Percentiles rank a stretch among this genome's conserved stretches.
These are phyloP conservation scores for Neoarius graeffei DNA, from an alignment of 2,113 vertebrate genomes.

Conservation along the genomic window DNA sequence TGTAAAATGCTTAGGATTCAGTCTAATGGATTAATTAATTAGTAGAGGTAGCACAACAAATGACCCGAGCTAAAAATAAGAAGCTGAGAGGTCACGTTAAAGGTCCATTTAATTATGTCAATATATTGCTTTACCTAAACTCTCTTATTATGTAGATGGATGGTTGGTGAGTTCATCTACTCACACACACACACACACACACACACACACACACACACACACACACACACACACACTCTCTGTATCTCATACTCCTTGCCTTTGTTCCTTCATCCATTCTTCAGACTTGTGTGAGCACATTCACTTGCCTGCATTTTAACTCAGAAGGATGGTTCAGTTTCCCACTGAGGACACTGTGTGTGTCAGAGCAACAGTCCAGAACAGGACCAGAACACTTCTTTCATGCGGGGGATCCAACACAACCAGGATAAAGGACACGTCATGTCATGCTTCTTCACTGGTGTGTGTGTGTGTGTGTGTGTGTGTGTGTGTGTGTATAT, in stretches of 20 bases:
- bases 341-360: neutral
- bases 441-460: too few species aligned
- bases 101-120: neutral
- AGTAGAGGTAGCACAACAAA: neutral
- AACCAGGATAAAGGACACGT: neutral
- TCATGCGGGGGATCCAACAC: neutral
- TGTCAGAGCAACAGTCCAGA: neutral
- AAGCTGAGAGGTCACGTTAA: neutral
- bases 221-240: neutral
- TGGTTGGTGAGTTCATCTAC: neutral
- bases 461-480: too few species aligned
- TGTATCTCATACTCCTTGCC: neutral
- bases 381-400: neutral
- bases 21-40: neutral
- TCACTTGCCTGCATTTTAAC: constrained; percentile 38
- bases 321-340: constrained; percentile 4
- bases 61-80: neutral
- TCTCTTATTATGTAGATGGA: neutral
- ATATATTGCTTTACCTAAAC: neutral
- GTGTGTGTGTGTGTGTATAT: too few species aligned
- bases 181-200: neutral
- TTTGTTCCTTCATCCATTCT: constrained; percentile 24
- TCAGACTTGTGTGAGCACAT: neutral
- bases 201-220: neutral
- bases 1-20: neutral